phyloP scores from a whole-genome alignment of 2,888 invertebrate genomes.

The Machimus rusticus region DNA sequence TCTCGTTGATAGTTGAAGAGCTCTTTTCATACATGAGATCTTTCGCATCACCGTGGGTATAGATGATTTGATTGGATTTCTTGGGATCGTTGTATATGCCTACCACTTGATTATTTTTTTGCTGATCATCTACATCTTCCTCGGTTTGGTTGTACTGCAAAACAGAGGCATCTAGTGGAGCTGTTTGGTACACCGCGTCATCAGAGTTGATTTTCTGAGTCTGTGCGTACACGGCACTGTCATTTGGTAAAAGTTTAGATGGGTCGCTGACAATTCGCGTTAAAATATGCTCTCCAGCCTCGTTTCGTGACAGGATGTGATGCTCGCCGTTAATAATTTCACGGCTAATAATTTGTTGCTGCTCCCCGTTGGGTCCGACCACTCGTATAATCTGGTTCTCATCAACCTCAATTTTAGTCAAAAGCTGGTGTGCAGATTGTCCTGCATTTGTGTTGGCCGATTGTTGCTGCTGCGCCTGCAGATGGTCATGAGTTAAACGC shows the following conservation, averaged over 20 bases:
- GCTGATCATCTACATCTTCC: slow-evolving; percentile 47
- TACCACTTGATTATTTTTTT: slow-evolving; percentile 52
- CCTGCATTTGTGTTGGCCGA: slow-evolving; percentile 43
- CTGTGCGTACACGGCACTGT: slow-evolving; percentile 60
- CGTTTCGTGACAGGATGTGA: slow-evolving; percentile 62
- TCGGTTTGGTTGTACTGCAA: slow-evolving; percentile 59
- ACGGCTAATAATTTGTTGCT: slow-evolving; percentile 62
- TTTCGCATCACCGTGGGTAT: slow-evolving; percentile 63
- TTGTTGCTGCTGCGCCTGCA: slow-evolving; percentile 54
- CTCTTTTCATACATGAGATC: slow-evolving; percentile 56
- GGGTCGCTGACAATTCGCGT: slow-evolving; percentile 63
- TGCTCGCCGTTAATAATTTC: slow-evolving; percentile 64
- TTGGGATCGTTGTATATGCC: slow-evolving; percentile 61
- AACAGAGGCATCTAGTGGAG: slow-evolving; percentile 61
- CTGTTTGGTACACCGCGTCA: slow-evolving; percentile 59
- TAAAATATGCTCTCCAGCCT: slow-evolving; percentile 63
- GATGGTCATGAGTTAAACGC: slow-evolving; percentile 52
- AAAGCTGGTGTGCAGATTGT: slow-evolving; percentile 55
- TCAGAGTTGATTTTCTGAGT: slow-evolving; percentile 59
- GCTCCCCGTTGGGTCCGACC: slow-evolving; percentile 62
- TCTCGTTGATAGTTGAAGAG: slow-evolving; percentile 27
- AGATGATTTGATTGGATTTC: slow-evolving; percentile 63
- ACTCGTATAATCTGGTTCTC: slow-evolving; percentile 63
- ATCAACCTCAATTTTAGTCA: slow-evolving; percentile 62
- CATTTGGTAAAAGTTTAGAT: slow-evolving; percentile 61